phyloP scores from a whole-genome alignment of 2,888 invertebrate species.

The Ophioninae sp. region DNA sequence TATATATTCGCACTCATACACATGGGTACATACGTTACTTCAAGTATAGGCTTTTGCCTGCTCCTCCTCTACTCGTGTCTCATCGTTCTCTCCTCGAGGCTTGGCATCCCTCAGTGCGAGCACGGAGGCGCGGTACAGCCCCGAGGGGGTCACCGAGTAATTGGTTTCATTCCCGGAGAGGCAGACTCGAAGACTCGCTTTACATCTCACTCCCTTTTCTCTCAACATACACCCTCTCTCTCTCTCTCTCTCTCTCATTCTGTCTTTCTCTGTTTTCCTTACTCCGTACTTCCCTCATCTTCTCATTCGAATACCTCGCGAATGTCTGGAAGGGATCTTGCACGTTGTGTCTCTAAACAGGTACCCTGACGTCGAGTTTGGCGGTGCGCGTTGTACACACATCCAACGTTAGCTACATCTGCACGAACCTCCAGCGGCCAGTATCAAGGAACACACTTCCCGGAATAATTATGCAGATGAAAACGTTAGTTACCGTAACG shows the following conservation, averaged over 20 bases:
- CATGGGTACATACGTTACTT: constrained; percentile 30
- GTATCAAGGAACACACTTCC: constrained; percentile 76
- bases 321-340: constrained; percentile 45
- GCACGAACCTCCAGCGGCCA: constrained; percentile 65
- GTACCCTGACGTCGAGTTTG: constrained; percentile 51
- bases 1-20: neutral
- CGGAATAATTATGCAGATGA: constrained; percentile 79
- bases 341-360: constrained; percentile 63
- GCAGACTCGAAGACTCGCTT: constrained; percentile 72
- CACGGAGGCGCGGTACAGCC: constrained; percentile 65
- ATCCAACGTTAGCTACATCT: constrained; percentile 45
- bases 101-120: constrained; percentile 55
- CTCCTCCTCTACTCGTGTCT: constrained; percentile 54
- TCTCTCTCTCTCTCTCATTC: constrained; percentile 21
- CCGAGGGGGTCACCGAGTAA: constrained; percentile 79
- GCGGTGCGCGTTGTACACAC: constrained; percentile 31
- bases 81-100: constrained; percentile 63
- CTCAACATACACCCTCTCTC: constrained; percentile 14
- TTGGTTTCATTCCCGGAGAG: constrained; percentile 79
- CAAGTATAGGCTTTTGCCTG: constrained; percentile 51
- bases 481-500: constrained; percentile 78
- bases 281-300: constrained; percentile 13
- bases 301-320: constrained; percentile 37
- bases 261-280: constrained; percentile 24
- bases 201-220: constrained; percentile 46